phyloP scores from a whole-genome alignment of 2,113 vertebrate genomes.

The Ifrita kowaldi region DNA sequence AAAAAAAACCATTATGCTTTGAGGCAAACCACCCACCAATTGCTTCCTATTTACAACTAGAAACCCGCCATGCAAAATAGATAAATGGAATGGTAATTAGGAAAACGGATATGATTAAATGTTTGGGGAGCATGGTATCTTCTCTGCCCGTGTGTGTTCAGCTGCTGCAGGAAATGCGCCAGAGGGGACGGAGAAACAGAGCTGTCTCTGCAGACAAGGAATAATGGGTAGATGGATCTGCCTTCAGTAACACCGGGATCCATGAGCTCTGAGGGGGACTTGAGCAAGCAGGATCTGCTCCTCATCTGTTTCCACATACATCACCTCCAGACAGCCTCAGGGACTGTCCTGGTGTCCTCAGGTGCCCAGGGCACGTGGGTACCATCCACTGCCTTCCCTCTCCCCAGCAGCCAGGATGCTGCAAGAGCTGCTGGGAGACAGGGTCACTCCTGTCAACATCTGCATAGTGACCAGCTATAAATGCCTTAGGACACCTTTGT shows the following conservation, averaged over 20 bases:
- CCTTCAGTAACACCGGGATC: not conserved
- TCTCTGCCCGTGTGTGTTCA: not conserved
- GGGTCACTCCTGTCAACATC: not conserved
- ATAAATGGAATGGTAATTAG: not conserved
- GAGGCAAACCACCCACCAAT: not conserved
- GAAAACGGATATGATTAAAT: not conserved
- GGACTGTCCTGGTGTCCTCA: not conserved
- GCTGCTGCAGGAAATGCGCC: not conserved
- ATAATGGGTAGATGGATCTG: not conserved
- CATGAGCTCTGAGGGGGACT: not conserved
- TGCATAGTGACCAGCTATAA: not conserved
- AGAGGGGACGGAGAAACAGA: not conserved
- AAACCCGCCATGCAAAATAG: not conserved
- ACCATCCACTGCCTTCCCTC: rapidly evolving
- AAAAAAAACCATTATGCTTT: not conserved
- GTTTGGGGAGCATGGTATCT: not conserved
- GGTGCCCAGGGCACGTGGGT: rapidly evolving
- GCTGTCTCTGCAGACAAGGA: not conserved
- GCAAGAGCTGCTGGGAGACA: not conserved
- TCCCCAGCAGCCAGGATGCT: not conserved
- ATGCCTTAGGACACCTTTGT: not conserved
- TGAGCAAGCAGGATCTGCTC: not conserved
- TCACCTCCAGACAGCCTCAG: not conserved
- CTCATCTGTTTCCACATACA: not conserved
- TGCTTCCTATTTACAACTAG: not conserved